Conservation (phyloP, 35 echinoderm and acorn worm species). For the Apostichopus californicus region DNA sequence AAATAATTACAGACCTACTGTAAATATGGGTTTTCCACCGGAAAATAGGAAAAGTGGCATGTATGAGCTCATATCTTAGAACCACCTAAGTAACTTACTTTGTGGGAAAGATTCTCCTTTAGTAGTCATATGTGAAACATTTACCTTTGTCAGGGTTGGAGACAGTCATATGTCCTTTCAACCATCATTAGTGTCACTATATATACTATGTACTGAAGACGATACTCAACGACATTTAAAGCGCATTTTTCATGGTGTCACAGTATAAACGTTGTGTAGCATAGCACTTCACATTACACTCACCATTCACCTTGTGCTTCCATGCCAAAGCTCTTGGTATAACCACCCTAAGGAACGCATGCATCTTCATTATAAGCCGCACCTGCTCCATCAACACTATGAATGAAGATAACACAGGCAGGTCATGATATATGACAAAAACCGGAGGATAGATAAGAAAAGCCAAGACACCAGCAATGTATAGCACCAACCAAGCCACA, state of each 20-base stretch:
- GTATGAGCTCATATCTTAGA: too few species aligned
- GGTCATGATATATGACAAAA: conserved; percentile 59
- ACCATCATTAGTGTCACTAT: background rate
- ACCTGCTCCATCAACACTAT: conserved; percentile 76
- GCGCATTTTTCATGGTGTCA: too few species aligned
- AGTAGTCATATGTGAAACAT: too few species aligned
- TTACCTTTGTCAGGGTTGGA: too few species aligned
- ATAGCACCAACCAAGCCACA: conserved; percentile 72
- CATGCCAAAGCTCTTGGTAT: conserved; percentile 74
- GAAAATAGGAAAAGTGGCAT: too few species aligned
- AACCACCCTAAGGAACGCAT: conserved; percentile 86
- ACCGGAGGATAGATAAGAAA: conserved; percentile 66
- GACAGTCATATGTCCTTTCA: too few species aligned
- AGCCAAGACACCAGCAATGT: conserved; percentile 53
- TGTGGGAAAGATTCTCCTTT: too few species aligned
- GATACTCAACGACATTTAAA: too few species aligned
- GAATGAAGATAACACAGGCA: conserved; percentile 76
- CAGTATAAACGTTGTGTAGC: background rate
- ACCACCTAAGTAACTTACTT: too few species aligned
- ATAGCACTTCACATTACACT: background rate
- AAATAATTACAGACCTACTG: too few species aligned
- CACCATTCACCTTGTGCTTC: conserved; percentile 57
- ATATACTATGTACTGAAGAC: background rate
- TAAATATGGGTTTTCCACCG: too few species aligned
- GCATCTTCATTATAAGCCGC: conserved; percentile 89